These are phyloP conservation scores for Tupaia tana DNA, from an alignment of 2,113 vertebrate genomes.

Conservation along the genomic window DNA sequence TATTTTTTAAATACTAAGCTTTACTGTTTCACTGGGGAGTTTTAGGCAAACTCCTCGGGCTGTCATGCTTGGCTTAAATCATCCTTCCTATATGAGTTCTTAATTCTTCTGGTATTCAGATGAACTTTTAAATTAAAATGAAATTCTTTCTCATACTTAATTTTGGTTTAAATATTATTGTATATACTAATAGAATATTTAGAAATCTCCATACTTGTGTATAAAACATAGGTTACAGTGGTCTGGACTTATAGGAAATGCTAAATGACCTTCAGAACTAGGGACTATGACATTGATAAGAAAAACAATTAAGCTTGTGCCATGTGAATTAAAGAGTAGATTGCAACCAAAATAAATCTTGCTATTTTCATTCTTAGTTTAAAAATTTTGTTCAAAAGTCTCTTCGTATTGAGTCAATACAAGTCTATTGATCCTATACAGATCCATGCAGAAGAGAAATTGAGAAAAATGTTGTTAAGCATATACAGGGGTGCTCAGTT, in stretches of 20 bases:
- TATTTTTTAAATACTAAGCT: not conserved
- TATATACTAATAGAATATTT: not conserved
- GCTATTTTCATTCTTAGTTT: not conserved
- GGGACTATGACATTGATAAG: too few species aligned
- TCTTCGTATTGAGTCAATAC: not conserved
- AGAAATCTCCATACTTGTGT: not conserved
- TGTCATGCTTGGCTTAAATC: not conserved
- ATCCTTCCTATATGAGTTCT: not conserved
- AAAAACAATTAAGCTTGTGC: not conserved
- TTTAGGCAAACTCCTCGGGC: not conserved
- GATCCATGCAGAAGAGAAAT: not conserved
- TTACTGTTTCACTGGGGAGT: not conserved
- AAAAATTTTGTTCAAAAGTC: not conserved
- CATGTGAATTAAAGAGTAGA: not conserved
- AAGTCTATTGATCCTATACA: not conserved
- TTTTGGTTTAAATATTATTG: not conserved
- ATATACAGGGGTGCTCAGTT: not conserved
- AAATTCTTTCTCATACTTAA: not conserved
- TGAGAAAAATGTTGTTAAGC: not conserved
- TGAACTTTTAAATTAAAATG: not conserved
- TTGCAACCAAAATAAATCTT: not conserved
- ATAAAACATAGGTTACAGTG: not conserved
- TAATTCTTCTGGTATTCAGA: not conserved
- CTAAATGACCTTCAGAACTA: not conserved
- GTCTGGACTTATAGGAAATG: not conserved